Conservation (phyloP, 2,888 invertebrate species). For the Clostera curtula region DNA sequence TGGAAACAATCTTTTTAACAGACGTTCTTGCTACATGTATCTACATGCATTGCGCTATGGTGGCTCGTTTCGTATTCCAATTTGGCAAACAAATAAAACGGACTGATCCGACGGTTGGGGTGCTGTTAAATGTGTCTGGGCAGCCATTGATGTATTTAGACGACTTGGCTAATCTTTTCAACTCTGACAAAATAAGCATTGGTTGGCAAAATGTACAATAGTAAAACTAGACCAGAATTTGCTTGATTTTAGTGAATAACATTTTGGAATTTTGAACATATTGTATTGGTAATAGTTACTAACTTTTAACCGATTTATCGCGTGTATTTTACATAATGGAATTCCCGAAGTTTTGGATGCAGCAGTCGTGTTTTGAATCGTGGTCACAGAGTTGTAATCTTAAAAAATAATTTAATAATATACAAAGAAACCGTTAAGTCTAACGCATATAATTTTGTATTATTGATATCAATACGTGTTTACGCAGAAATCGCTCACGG, state of each 20-base stretch:
- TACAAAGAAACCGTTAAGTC: background rate
- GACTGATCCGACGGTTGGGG: constrained; percentile 23
- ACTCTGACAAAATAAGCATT: constrained; percentile 2
- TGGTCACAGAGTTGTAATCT: background rate
- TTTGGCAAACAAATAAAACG: constrained; percentile 47
- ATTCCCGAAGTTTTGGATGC: no score
- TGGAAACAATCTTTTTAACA: constrained; percentile 18
- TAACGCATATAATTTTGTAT: no score
- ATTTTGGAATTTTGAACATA: no score
- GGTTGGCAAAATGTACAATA: background rate
- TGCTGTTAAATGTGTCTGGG: constrained; percentile 37
- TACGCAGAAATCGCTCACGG: no score
- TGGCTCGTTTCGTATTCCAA: constrained; percentile 40
- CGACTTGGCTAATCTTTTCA: constrained; percentile 19
- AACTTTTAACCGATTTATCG: no score
- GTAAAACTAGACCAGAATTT: no score
- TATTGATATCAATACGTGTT: no score
- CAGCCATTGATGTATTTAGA: constrained; percentile 14
- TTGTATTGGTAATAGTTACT: no score
- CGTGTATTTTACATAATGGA: no score
- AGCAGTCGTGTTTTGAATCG: no score
- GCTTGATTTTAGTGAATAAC: no score
- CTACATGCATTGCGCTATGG: constrained; percentile 8
- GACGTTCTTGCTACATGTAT: constrained; percentile 14
- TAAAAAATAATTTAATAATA: background rate